A percentile compares a stretch with the other conserved stretches of the same genome.
Conservation (phyloP, 1,140 invertebrate genomes). For the Drosophila ambigua region DNA sequence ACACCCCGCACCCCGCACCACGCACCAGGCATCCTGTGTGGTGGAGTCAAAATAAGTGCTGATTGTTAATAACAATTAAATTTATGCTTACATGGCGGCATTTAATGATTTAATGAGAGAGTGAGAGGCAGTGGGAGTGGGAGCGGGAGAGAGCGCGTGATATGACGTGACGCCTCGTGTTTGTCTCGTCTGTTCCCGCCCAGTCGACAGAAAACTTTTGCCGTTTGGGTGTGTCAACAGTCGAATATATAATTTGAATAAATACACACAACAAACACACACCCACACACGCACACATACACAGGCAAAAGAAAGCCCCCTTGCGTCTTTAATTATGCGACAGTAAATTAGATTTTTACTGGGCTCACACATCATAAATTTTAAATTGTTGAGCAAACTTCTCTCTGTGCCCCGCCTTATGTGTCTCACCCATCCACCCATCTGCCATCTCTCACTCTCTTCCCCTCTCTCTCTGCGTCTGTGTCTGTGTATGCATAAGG, state of each 20-base stretch:
- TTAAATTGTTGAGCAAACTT: constrained; percentile 71
- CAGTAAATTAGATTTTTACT: constrained; percentile 81
- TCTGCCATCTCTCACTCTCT: constrained; percentile 4
- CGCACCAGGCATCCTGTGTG: not conserved
- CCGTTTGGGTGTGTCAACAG: constrained; percentile 42
- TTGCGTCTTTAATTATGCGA: constrained; percentile 71
- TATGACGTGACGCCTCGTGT: constrained; percentile 39
- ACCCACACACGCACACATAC: not conserved
- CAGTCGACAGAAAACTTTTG: constrained; percentile 13
- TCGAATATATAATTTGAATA: constrained; percentile 61
- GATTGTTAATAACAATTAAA: constrained; percentile 82
- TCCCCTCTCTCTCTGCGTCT: constrained; percentile 8
- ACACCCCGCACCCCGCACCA: too few relatives aligned
- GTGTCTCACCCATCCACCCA: not conserved
- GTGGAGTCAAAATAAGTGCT: constrained; percentile 59
- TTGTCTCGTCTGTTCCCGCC: constrained; percentile 22
- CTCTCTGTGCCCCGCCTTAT: constrained; percentile 3
- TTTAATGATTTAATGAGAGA: constrained; percentile 78
- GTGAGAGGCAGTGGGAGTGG: too few relatives aligned
- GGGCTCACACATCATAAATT: constrained; percentile 79
- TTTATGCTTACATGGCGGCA: constrained; percentile 79
- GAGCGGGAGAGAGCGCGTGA: too few relatives aligned
- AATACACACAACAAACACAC: constrained; percentile 27
- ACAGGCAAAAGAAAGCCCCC: constrained; percentile 11
- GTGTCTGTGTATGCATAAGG: constrained; percentile 46